These are phyloP conservation scores for Elaphurus davidianus DNA, from an alignment of 2,113 vertebrate genomes.

Conservation along the genomic window DNA sequence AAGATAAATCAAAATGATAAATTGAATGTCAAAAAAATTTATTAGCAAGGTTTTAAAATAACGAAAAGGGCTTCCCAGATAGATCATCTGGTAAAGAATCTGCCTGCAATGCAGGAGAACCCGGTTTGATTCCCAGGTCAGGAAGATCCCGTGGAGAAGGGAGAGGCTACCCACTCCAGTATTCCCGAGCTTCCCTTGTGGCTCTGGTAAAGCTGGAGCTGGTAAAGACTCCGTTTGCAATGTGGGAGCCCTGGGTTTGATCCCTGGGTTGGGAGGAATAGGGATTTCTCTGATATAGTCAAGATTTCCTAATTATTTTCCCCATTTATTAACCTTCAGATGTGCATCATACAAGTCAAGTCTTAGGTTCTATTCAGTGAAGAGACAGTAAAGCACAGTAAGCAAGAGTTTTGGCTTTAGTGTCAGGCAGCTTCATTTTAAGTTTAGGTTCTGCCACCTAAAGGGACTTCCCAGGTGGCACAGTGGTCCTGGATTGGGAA, in stretches of 20 bases:
- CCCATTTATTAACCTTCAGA: background rate
- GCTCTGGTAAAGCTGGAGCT: background rate
- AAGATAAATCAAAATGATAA: slow-evolving; percentile 2
- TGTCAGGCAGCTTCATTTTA: background rate
- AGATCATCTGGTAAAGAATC: background rate
- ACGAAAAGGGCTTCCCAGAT: background rate
- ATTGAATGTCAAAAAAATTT: background rate
- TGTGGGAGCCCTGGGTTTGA: background rate
- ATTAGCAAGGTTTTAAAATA: slow-evolving; percentile 32
- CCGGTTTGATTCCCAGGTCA: background rate
- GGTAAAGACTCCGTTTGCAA: background rate
- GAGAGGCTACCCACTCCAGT: background rate
- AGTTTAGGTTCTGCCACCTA: background rate
- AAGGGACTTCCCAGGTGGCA: background rate
- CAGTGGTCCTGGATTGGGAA: background rate
- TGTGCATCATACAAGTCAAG: background rate
- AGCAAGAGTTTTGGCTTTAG: background rate
- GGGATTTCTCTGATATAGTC: background rate
- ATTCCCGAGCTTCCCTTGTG: background rate
- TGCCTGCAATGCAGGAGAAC: background rate
- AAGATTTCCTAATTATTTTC: background rate
- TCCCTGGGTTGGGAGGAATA: background rate
- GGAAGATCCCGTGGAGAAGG: background rate
- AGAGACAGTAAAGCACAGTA: background rate
- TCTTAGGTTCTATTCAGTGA: background rate